Conservation (phyloP, 2,888 invertebrate species). For the Caenorhabditis drosophilae region DNA sequence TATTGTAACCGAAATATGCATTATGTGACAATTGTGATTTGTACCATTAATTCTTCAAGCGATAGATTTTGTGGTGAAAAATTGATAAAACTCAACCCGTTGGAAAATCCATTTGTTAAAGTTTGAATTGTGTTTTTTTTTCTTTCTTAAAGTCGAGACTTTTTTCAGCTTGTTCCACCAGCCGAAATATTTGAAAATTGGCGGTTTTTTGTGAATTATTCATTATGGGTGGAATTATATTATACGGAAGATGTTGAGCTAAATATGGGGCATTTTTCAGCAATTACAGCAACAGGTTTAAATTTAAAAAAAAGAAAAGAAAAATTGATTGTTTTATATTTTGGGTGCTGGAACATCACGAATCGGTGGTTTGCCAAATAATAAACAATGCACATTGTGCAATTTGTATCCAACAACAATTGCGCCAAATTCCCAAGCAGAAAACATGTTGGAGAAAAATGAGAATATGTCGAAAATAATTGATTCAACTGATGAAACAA, state of each 20-base stretch:
- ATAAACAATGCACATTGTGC: slow-evolving; percentile 61
- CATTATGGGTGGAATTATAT: slow-evolving; percentile 65
- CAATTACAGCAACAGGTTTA: slow-evolving; percentile 48
- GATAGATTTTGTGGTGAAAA: slow-evolving; percentile 55
- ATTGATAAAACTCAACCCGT: slow-evolving; percentile 48
- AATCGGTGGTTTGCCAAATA: slow-evolving; percentile 64
- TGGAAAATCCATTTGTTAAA: slow-evolving; percentile 59
- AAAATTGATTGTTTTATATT: too few species aligned
- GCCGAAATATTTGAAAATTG: slow-evolving; percentile 7
- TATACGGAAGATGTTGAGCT: slow-evolving; percentile 64
- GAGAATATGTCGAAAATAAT: not conserved
- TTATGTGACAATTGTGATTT: slow-evolving; percentile 68
- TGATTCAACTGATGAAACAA: not conserved
- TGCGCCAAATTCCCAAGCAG: too few species aligned
- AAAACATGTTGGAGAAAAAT: not conserved
- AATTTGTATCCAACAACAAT: slow-evolving; percentile 59
- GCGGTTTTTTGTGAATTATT: slow-evolving; percentile 50
- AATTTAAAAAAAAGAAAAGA: too few species aligned
- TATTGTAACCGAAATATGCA: slow-evolving; percentile 68
- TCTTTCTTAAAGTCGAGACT: not conserved
- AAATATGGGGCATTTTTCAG: slow-evolving; percentile 46
- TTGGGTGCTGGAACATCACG: slow-evolving; percentile 56
- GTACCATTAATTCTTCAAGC: slow-evolving; percentile 46
- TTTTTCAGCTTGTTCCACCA: slow-evolving; percentile 15
- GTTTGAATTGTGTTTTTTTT: slow-evolving; percentile 4